These are phyloP conservation scores for Rhadina sibilatrix DNA, from an alignment of 2,113 vertebrate genomes.

Conservation along the genomic window DNA sequence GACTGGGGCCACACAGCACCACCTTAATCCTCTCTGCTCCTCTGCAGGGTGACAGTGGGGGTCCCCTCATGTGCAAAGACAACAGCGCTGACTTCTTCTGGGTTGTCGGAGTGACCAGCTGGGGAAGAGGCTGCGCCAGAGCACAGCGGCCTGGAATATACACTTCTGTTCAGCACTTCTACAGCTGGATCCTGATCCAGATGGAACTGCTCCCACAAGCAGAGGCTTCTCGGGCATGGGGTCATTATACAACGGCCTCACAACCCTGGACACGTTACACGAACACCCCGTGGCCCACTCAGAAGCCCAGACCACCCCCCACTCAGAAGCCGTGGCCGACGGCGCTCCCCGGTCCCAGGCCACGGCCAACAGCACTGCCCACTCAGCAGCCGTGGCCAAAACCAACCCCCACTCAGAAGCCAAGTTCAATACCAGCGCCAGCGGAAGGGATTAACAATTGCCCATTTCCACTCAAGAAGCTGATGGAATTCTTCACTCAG, in stretches of 20 bases:
- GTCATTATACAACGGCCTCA: rapidly evolving
- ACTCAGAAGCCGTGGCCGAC: rapidly evolving
- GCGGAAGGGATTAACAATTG: rapidly evolving
- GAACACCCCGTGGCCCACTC: rapidly evolving
- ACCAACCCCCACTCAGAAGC: neutral
- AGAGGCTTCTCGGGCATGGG: neutral
- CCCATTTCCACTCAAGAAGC: neutral
- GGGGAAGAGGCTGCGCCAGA: neutral
- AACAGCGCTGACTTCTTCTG: neutral
- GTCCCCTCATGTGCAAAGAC: neutral
- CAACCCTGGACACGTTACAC: neutral
- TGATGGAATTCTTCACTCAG: neutral
- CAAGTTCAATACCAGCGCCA: rapidly evolving
- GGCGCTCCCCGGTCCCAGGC: rapidly evolving
- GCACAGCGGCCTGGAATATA: neutral
- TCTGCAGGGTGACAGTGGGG: neutral
- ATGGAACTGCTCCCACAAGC: neutral
- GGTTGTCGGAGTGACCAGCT: neutral
- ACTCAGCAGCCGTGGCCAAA: neutral
- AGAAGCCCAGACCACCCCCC: neutral
- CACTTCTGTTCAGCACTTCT: neutral
- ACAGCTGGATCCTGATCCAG: neutral
- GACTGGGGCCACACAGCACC: neutral
- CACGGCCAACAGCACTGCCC: neutral
- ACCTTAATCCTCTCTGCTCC: neutral